Base-by-base conservation (phyloP, 2,888 invertebrate genomes). In the Aleiodes alternator region DNA sequence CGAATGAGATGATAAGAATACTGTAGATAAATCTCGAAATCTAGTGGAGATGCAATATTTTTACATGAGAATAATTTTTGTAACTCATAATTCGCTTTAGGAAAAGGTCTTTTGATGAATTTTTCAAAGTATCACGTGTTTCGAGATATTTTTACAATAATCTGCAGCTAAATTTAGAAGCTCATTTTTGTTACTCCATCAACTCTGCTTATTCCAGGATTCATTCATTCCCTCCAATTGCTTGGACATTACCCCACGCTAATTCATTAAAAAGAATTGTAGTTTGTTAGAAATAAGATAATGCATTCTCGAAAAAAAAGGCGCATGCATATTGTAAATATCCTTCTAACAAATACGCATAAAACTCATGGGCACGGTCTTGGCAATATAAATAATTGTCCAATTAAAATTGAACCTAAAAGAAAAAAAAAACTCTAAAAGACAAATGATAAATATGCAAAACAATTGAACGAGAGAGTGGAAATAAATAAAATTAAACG, bases 311-410 rank as follows among this genome's bases (percentile, higher is more conserved):
- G 70, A 59, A 38, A 69, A 14, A 70, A 77, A 76, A 56, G 55
- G 71, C 72, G 76, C 74, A 80, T 76, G 78, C 72, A 38, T 43
- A 43, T 51, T 50, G 68, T 66, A 72, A 56, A 72, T 75, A 50
- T 72, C 50, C 72, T 66, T 75, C 59, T 69, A 75, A 76, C 71
- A 31, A 64, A 14, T 48, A 51, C 34, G 66, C 57, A 68, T 56
- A 53, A 34, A 72, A 77, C 78, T 78, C 78, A 69, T 72, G 76
- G 51, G 70, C 71, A 73, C 23, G 76, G 71, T 74, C 76, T 80
- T 73, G 77, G 34, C 72, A 73, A 68, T 16, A 50, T 72, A 61
- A 61, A 79, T 56, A 73, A 71, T 73, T 66, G 11, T 11, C 43
- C 11, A 71, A 68, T 69, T 38, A 11, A 43, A 38, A n/a, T 11